Evolutionary conservation across 2,113 vertebrate genomes (phyloP).

Genomic region (Planiliza haematocheilus): DNA sequence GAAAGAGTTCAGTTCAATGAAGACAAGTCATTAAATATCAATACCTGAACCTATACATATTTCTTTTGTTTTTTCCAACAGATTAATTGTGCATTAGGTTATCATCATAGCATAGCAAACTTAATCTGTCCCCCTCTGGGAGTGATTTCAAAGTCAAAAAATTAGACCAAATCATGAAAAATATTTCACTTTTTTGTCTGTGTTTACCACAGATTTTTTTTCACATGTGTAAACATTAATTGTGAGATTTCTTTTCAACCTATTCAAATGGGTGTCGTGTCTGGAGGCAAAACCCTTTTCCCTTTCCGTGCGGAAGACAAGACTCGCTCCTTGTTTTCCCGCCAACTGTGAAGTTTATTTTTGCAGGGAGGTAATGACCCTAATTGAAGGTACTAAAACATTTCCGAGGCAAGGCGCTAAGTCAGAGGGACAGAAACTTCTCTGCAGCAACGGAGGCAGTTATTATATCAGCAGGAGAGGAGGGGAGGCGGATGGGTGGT

Average conservation of each 20-base stretch:
- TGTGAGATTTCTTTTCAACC: constrained; percentile 8
- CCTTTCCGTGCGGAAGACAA: constrained; percentile 19
- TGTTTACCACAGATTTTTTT: not conserved
- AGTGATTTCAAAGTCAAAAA: not conserved
- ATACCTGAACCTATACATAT: constrained; percentile 13
- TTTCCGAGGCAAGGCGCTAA: constrained; percentile 56
- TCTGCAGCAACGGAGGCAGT: constrained; percentile 28
- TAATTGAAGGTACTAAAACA: constrained; percentile 72
- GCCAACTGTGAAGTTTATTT: constrained; percentile 73
- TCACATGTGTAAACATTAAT: not conserved
- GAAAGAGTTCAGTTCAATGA: constrained; percentile 23
- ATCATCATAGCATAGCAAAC: constrained; percentile 29
- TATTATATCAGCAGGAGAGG: constrained; percentile 35
- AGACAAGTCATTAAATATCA: constrained; percentile 45
- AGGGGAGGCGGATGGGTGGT: not conserved
- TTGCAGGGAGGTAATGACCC: constrained; percentile 65
- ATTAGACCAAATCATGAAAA: not conserved
- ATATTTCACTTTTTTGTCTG: not conserved
- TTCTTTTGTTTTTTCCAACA: constrained; percentile 19
- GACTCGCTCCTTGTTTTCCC: constrained; percentile 61
- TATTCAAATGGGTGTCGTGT: constrained; percentile 22
- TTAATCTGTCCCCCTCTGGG: not conserved
- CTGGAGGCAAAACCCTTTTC: constrained; percentile 32
- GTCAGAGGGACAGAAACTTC: constrained; percentile 52
- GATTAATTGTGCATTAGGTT: constrained; percentile 36